Evolutionary conservation across 1,140 invertebrate species (phyloP), one percentile per base, ranked within the genome.

Genomic region (Eurytemora carolleeae): DNA sequence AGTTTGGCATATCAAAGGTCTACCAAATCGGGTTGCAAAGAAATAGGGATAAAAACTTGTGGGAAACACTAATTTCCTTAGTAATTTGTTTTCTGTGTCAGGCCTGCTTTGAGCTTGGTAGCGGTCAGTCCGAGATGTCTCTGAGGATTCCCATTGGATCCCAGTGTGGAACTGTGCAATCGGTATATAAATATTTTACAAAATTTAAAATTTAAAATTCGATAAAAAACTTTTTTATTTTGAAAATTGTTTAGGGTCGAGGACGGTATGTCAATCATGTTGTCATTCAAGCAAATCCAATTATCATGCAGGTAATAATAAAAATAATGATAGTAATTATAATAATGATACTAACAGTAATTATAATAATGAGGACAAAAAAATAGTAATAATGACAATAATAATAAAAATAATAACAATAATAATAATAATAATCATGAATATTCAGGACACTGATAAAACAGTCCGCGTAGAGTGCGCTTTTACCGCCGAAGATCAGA

Each of bases 401-500:
- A n/a, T n/a, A n/a, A n/a, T n/a, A n/a, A n/a, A n/a, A n/a, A n/a
- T n/a, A n/a, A n/a, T n/a, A n/a, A n/a, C n/a, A n/a, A n/a, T n/a
- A n/a, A n/a, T n/a, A n/a, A n/a, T n/a, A n/a, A n/a, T n/a, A n/a
- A n/a, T n/a, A n/a, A n/a, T n/a, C n/a, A n/a, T n/a, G n/a, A n/a
- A n/a, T n/a, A 44, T 44, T n/a, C n/a, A 44, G 63, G 74, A 77
- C 57, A 74, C 71, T 18, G 76, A 77, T 64, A 72, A 72, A 61
- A 76, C 71, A 2, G 74, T 77, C 16, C 67, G 75, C 63, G 76
- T 77, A 18, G 73, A 76, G 63, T 77, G 76, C 61, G 72, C 74
- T 3, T 77, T 77, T 65, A 73, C 75, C 63, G 72, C 73, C 12
- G 67, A 67, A 21, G 75, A 77, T 63, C 74, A 76, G 65, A 76